Evolutionary conservation across 2,797 vertebrate genomes (phyloP).

Genomic region (Myotis planiceps): DNA sequence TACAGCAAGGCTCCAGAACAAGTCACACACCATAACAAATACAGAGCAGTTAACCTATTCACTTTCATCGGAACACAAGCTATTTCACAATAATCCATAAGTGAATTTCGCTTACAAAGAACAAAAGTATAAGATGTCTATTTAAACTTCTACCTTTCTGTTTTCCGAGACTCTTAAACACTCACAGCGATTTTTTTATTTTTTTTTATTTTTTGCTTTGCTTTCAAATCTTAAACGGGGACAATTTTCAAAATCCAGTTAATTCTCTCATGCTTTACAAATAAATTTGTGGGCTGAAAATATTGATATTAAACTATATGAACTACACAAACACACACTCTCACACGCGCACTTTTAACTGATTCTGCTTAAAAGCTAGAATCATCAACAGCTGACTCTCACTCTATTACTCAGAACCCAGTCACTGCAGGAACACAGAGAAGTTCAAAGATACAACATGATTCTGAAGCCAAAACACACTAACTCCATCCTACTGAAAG

Average conservation of each 20-base stretch:
- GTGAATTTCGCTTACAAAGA: conserved; percentile 48
- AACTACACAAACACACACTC: neutral
- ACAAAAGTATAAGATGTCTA: conserved; percentile 29
- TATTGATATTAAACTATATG: neutral
- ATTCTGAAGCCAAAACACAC: conserved; percentile 87
- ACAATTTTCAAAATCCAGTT: conserved; percentile 7
- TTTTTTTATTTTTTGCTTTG: neutral
- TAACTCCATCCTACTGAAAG: conserved; percentile 80
- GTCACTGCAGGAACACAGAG: conserved; percentile 84
- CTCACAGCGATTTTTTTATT: neutral
- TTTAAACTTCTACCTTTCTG: conserved; percentile 17
- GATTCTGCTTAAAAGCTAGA: conserved; percentile 75
- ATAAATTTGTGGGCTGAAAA: conserved; percentile 23
- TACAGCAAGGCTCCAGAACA: conserved; percentile 36
- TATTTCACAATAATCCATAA: conserved; percentile 26
- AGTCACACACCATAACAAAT: conserved; percentile 52
- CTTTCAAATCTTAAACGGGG: conserved; percentile 23
- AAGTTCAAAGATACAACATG: conserved; percentile 87
- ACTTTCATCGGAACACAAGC: conserved; percentile 35
- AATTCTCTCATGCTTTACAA: conserved; percentile 25
- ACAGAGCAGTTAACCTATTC: conserved; percentile 37
- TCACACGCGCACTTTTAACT: neutral
- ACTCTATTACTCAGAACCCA: conserved; percentile 85
- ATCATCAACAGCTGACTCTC: conserved; percentile 72
- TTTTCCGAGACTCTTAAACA: neutral